Base-by-base conservation (phyloP, 2,888 invertebrate genomes). In the Epistrophe eligans region DNA sequence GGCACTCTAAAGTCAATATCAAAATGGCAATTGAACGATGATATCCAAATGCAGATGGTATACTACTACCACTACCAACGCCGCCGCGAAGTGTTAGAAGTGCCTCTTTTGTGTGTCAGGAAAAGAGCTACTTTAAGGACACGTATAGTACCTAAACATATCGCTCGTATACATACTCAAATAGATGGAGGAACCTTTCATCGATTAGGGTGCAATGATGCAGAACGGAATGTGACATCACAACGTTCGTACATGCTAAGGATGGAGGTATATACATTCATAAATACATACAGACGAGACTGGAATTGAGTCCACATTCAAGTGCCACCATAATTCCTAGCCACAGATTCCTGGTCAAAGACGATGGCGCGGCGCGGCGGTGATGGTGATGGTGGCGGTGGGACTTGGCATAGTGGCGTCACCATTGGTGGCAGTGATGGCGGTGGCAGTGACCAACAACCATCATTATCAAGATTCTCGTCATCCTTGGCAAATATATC, bases 261-360 rank as follows among this genome's bases (percentile, higher is more conserved):
- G 5, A 24, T 13, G 24, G 5, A 52, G 11, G 19, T 52, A 24
- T 52, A 24, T 6, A 43, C 13, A 38, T 4, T 11, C 35, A 24
- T 24, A n/a, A n/a, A 7, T 35, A 8, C 10, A 10, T 52, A 28
- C 13, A 15, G 13, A 6, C 17, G 24, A 48, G 48, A 45, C 62
- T 50, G 66, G 74, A 74, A 57, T 58, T 13, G 77, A 60, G 87
- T 76, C 76, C 40, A 24, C 72, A 83, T 79, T 55, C 55, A 83
- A 87, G 79, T 60, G 76, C 60, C 76, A 79, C 66, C 58, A 79
- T 87, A 87, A 79, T 76, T 87, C 72, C 76, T 77, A 52, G 55
- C 87, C 87, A 79, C 79, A 87, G 52, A 64, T 43, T 58, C 45
- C 60, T 60, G 73, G 77, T 74, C 52, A 38, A 85, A 82, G 79